A percentile compares a stretch with the other conserved stretches of the same genome.
phyloP scores from a whole-genome alignment of 2,797 vertebrate genomes.

The Eutrigla gurnardus region DNA sequence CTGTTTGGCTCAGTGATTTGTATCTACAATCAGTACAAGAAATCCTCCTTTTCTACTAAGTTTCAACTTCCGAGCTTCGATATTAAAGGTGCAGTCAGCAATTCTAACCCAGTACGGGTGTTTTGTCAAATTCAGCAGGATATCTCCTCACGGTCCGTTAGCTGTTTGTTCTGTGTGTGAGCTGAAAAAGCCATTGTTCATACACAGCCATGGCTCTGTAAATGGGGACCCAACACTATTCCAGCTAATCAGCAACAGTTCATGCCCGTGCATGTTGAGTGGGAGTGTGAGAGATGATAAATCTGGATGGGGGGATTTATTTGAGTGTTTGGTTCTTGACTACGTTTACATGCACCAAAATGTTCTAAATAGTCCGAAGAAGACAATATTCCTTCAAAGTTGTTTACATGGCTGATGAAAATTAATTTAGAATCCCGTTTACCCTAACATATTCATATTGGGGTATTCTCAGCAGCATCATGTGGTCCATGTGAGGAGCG shows the following conservation, averaged over 20 bases:
- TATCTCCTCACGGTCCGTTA: background rate
- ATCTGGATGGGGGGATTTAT: background rate
- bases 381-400: too few relatives aligned
- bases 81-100: conserved; percentile 3
- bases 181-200: background rate
- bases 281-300: background rate
- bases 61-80: background rate
- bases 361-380: too few relatives aligned
- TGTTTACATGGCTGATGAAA: too few relatives aligned
- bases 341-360: too few relatives aligned
- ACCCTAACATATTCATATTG: too few relatives aligned
- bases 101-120: background rate
- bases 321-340: background rate
- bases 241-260: background rate
- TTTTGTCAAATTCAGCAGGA: background rate
- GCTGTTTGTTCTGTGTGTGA: background rate
- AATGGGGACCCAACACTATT: background rate
- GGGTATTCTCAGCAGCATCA: too few relatives aligned
- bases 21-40: background rate
- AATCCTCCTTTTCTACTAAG: background rate
- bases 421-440: too few relatives aligned
- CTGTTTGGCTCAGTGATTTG: background rate
- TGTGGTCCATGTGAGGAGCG: too few relatives aligned
- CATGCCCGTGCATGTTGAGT: background rate
- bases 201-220: background rate